Evolutionary conservation across 2,113 vertebrate genomes (phyloP).

Genomic region (Buteo buteo): DNA sequence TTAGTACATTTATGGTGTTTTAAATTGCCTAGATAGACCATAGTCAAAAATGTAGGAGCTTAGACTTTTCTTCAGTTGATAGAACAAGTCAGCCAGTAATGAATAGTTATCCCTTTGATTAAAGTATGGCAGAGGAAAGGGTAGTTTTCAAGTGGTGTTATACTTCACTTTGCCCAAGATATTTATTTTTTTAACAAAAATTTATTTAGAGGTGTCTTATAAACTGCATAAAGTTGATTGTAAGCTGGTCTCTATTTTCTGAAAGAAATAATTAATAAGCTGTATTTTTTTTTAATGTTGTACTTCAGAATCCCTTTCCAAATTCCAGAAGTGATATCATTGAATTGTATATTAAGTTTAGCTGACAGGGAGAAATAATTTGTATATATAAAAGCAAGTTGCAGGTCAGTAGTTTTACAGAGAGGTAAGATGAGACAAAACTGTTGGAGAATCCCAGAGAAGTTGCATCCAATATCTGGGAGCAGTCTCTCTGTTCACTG

Average conservation of each 20-base stretch:
- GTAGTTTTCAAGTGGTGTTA: too few relatives aligned
- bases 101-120: neutral
- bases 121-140: neutral
- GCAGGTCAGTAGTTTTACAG: neutral
- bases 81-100: neutral
- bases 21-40: neutral
- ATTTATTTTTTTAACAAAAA: neutral
- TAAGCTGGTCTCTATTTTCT: neutral
- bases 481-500: neutral
- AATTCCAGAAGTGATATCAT: neutral
- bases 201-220: neutral
- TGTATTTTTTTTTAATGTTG: neutral
- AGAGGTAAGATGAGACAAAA: neutral
- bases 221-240: fast-evolving
- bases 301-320: neutral
- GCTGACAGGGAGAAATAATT: neutral
- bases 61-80: neutral
- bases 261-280: neutral
- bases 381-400: neutral
- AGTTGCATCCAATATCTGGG: neutral
- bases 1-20: neutral
- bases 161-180: too few relatives aligned
- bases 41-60: neutral
- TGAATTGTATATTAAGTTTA: neutral
- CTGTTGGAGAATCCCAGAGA: neutral